Base-by-base conservation (phyloP, 2,888 invertebrate species). In the Tinea trinotella region DNA sequence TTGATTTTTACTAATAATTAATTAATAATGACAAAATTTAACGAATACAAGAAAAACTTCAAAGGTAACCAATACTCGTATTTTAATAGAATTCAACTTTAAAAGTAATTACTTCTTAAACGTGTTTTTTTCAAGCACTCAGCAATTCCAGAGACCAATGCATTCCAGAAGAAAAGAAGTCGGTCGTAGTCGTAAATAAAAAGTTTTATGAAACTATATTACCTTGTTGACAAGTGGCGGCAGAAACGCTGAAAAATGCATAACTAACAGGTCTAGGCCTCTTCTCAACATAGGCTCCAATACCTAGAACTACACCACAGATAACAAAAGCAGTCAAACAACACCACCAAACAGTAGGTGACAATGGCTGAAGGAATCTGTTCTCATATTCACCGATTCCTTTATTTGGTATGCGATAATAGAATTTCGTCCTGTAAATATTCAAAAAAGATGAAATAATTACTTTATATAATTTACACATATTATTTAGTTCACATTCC, bases 311-410 rank as follows among this genome's bases (percentile, higher is more conserved):
- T 1, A 67, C 1, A 1, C 67, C 65, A 55, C 87, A 80, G 0
- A 68, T 58, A 0, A 64, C 50, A 3, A 68, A 65, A 0, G 75
- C 68, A 0, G 62, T 67, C 17, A 74, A 54, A 0, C 74, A 66
- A 52, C 76, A 70, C 63, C 70, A 71, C 88, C 88, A 88, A 17
- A 82, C 82, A 0, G 69, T 70, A 0, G 57, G 53, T 0, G 85
- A 76, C 63, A 88, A 71, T 0, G 88, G 88, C 9, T 76, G 75
- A 1, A 88, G 65, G 60, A 88, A 87, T 30, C 74, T 76, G 60
- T 83, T 78, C 61, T 83, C 82, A 57, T 79, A 83, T 2, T 67
- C 58, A 0, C 84, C 84, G 0, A 82, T 67, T 0, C 84, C 83
- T 55, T 67, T 65, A n/a, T 71, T 70, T 1, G 75, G 67, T 35